Evolutionary conservation across 2,113 vertebrate species (phyloP), one percentile per base, ranked within the genome.

Genomic region (Apus apus): DNA sequence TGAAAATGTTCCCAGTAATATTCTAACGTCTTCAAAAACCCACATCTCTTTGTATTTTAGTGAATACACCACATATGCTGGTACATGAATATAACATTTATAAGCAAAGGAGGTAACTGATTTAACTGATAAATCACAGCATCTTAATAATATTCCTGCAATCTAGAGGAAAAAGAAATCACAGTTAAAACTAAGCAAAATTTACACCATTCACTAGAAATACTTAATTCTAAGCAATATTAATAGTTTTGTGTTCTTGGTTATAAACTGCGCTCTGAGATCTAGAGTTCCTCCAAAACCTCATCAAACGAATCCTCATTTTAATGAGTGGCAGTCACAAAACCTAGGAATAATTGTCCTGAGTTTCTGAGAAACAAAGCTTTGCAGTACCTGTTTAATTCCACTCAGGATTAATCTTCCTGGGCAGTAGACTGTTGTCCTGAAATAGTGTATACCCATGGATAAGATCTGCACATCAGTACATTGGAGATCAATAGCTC

Each of bases 311-410:
- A 92, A 60, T 65, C 38, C 27, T 75, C 36, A 58, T 68, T 93
- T 96, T 82, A 92, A 70, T 85, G 56, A 93, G 54, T 43, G 22
- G 85, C 25, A 75, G 27, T 94, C 91, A 75, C 48, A 82, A 70
- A 93, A 82, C 32, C 72, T 62, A 50, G 46, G 9, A 93, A 32
- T 74, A 76, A 87, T 61, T 66, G 45, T 72, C 74, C 54, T 93
- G 70, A 72, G n/a, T 92, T 68, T 78, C 84, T 76, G 50, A 92
- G 51, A 27, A 77, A 51, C 30, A 50, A 79, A 70, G 19, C 13
- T 4, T 72, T 45, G 71, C 34, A 9, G 48, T 4, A 1, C 54
- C 46, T 85, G 6, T 58, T 94, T 67, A 91, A 87, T 64, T 91
- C 67, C 79, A 70, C 0, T 2, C 26, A 56, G 91, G 46, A 82